phyloP scores from a whole-genome alignment of 2,113 vertebrate species.

The Sclerurus mexicanus region DNA sequence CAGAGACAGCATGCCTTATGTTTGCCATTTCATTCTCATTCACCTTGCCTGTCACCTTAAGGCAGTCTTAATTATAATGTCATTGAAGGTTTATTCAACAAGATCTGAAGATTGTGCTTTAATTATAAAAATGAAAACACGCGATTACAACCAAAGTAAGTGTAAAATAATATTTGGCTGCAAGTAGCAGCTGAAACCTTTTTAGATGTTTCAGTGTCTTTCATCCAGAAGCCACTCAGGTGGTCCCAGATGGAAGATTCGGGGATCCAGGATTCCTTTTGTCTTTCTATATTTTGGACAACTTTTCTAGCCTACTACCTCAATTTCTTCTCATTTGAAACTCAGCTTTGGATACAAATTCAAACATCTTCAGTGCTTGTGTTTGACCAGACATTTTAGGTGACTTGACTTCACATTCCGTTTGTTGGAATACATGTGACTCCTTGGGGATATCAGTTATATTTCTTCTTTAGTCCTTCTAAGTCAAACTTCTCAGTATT shows the following conservation, averaged over 20 bases:
- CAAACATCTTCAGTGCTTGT: not conserved
- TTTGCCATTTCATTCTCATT: not conserved
- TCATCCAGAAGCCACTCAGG: not conserved
- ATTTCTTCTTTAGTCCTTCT: not conserved
- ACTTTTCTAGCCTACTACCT: not conserved
- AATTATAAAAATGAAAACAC: slow-evolving; percentile 19
- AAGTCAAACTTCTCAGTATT: not conserved
- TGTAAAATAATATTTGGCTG: not conserved
- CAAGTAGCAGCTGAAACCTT: not conserved
- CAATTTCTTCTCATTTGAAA: not conserved
- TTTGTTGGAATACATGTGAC: not conserved
- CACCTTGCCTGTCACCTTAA: slow-evolving; percentile 30
- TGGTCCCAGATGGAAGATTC: not conserved
- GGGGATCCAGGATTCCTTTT: not conserved
- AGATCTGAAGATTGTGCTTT: not conserved
- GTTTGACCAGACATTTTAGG: not conserved
- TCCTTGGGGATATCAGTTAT: not conserved
- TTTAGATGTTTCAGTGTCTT: not conserved
- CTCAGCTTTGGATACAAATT: not conserved
- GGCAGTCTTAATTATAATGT: slow-evolving; percentile 25
- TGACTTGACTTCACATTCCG: not conserved
- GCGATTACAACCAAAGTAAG: not conserved
- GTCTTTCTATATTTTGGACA: not conserved
- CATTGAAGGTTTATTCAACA: not conserved
- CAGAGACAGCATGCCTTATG: not conserved